Conservation (phyloP, 2,113 vertebrate genomes). For the Mastomys natalensis region DNA sequence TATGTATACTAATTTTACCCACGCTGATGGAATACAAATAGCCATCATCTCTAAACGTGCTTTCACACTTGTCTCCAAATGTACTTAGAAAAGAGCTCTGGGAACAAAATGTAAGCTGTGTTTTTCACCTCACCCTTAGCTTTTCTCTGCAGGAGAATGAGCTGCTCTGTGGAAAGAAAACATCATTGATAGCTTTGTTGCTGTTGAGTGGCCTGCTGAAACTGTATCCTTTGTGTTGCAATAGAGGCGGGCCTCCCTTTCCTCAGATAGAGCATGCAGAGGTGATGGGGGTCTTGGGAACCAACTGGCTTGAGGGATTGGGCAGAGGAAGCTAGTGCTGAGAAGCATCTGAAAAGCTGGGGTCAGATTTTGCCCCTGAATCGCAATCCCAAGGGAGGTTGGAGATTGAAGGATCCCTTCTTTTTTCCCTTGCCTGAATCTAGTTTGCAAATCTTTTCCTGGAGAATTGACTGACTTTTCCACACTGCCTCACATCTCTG, state of each 20-base stretch:
- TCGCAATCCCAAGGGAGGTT: too few relatives aligned
- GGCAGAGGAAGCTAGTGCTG: background rate
- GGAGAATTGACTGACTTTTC: background rate
- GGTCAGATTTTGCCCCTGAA: background rate
- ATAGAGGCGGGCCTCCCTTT: rapidly evolving
- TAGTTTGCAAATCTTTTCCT: background rate
- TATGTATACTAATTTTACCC: too few relatives aligned
- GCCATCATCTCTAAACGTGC: background rate
- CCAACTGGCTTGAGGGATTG: background rate
- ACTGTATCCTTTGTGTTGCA: background rate
- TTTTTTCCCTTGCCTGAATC: background rate
- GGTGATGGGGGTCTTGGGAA: too few relatives aligned
- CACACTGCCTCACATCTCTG: background rate
- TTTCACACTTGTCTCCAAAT: too few relatives aligned
- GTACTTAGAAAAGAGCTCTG: background rate
- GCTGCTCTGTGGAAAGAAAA: background rate
- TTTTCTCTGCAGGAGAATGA: background rate
- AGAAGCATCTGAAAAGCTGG: background rate
- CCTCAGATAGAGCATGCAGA: background rate
- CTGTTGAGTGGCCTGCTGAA: background rate
- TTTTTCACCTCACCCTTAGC: background rate
- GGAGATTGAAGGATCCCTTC: background rate
- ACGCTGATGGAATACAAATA: background rate
- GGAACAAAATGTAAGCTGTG: background rate
- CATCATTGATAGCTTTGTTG: rapidly evolving